Percentiles rank a stretch among this genome's conserved stretches.
Conservation (phyloP, 2,797 vertebrate species). For the Triplophysa yarkandensis region DNA sequence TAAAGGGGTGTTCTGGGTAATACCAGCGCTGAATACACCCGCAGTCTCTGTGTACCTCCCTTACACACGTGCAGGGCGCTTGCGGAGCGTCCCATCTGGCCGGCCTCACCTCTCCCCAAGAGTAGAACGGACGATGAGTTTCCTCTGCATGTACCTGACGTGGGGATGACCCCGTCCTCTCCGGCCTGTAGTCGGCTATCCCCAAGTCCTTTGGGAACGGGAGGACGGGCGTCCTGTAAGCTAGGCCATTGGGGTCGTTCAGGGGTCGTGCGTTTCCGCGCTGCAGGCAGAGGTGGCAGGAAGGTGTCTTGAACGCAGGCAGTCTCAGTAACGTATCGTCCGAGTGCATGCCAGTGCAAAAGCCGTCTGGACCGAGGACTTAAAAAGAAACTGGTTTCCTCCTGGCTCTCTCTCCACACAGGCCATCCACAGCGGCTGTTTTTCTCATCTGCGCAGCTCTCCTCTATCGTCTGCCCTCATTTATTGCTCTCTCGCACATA, state of each 20-base stretch:
- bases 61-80: constrained; percentile 67
- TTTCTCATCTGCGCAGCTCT: constrained; percentile 76
- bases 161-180: constrained; percentile 56
- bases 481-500: constrained; percentile 59
- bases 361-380: constrained; percentile 65
- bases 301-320: constrained; percentile 63
- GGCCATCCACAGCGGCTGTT: constrained; percentile 77
- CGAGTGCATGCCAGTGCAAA: constrained; percentile 75
- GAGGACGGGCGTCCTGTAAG: constrained; percentile 21
- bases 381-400: constrained; percentile 72
- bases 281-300: constrained; percentile 59
- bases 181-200: constrained; percentile 60
- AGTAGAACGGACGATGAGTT: constrained; percentile 58
- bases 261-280: constrained; percentile 29
- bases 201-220: constrained; percentile 60
- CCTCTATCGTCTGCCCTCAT: constrained; percentile 72
- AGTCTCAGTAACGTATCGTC: constrained; percentile 68
- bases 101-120: constrained; percentile 56
- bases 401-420: constrained; percentile 64
- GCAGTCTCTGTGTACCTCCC: constrained; percentile 65
- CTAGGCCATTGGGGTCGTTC: constrained; percentile 3
- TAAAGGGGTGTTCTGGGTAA: constrained; percentile 61
- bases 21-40: constrained; percentile 62
- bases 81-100: constrained; percentile 64
- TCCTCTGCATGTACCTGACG: constrained; percentile 69